Conservation (phyloP, 2,888 invertebrate species). For the Heteropelma amictum region DNA sequence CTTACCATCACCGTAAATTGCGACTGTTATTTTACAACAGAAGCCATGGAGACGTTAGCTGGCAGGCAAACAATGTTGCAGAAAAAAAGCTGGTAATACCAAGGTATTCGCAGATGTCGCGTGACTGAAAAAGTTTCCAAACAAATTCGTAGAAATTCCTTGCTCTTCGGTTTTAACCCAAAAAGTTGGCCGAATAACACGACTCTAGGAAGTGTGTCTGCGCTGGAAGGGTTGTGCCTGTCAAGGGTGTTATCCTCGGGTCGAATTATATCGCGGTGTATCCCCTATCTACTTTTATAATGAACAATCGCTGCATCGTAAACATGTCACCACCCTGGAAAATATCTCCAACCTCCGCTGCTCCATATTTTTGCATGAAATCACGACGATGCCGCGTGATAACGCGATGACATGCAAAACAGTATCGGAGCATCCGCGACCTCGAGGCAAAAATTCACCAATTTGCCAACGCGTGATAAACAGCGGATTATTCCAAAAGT, state of each 20-base stretch:
- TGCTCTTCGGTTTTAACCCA: slow-evolving; percentile 46
- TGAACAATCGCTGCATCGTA: background rate
- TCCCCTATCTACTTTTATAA: slow-evolving; percentile 11
- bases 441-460: background rate
- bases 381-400: background rate
- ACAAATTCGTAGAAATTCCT: slow-evolving; percentile 61
- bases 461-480: background rate
- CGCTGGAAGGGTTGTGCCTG: slow-evolving; percentile 46
- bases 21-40: no score
- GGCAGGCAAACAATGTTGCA: slow-evolving; percentile 17
- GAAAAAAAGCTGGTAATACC: no score
- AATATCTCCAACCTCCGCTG: background rate
- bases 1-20: background rate
- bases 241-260: slow-evolving; percentile 12
- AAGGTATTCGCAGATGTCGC: slow-evolving; percentile 57
- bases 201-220: slow-evolving; percentile 52
- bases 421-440: background rate
- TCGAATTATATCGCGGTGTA: slow-evolving; percentile 11
- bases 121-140: slow-evolving; percentile 66
- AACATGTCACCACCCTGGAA: background rate
- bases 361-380: slow-evolving; percentile 7
- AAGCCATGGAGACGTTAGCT: no score
- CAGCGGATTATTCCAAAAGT: no score
- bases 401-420: background rate
- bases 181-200: slow-evolving; percentile 15